Conservation (phyloP, 92 coral and sea anemone genomes). For the Porites divaricata region DNA sequence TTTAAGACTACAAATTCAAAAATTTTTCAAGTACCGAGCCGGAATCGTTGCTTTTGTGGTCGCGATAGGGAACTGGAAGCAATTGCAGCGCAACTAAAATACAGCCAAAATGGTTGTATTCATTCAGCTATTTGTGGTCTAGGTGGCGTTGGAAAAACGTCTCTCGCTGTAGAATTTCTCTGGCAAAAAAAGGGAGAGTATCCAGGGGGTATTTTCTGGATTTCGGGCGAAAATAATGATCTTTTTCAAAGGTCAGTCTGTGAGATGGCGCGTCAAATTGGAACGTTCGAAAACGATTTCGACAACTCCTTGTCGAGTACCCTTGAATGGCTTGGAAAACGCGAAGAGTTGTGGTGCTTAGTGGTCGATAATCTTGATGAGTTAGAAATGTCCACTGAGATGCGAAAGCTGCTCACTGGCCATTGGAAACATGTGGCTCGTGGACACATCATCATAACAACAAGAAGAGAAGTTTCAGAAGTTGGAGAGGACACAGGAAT, state of each 20-base stretch:
- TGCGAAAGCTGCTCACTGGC: slow-evolving; percentile 70
- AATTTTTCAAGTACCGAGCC: slow-evolving; percentile 68
- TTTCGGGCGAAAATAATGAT: slow-evolving; percentile 82
- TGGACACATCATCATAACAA: slow-evolving; percentile 80
- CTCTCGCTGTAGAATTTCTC: slow-evolving; percentile 83
- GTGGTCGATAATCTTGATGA: slow-evolving; percentile 84
- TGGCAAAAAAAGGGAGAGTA: slow-evolving; percentile 53
- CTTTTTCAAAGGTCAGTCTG: slow-evolving; percentile 67
- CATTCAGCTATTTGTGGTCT: slow-evolving; percentile 80
- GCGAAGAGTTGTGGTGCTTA: slow-evolving; percentile 66
- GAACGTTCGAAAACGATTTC: slow-evolving; percentile 67
- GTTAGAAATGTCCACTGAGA: slow-evolving; percentile 62
- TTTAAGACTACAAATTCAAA: not conserved
- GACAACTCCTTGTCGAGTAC: slow-evolving; percentile 62
- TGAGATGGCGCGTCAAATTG: slow-evolving; percentile 74
- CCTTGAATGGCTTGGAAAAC: slow-evolving; percentile 54
- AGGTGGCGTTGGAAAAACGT: slow-evolving; percentile 91
- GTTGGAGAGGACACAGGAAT: slow-evolving; percentile 63
- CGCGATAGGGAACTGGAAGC: slow-evolving; percentile 58
- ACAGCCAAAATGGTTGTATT: slow-evolving; percentile 27
- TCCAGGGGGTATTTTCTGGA: slow-evolving; percentile 87
- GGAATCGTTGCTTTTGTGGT: slow-evolving; percentile 69
- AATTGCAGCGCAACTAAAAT: slow-evolving; percentile 40
- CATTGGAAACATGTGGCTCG: slow-evolving; percentile 71
- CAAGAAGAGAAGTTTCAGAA: slow-evolving; percentile 75